Evolutionary conservation across 2,888 invertebrate genomes (phyloP), one percentile per base, ranked within the genome.

Genomic region (Drosophila anomelani): DNA sequence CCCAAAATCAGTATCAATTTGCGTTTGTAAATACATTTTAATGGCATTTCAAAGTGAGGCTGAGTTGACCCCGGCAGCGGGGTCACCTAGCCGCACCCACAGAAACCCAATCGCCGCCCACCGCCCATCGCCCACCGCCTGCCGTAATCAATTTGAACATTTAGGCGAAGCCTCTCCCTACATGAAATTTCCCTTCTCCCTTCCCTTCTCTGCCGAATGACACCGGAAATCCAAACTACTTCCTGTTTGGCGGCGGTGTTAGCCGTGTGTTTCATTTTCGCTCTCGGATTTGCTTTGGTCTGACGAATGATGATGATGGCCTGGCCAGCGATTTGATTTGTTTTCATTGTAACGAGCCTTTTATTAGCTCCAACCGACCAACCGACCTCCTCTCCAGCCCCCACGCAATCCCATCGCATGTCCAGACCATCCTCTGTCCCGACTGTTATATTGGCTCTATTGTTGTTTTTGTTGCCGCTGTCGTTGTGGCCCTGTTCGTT

Each of bases 181-280:
- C 36, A 26, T 26, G 26, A 4, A 4, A 26, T 29, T n/a, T 39
- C 39, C 39, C 39, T 39, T 7, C 7, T 38, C 15, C 38, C 0
- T 6, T 3, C 17, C 1, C 12, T 20, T 13, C 20, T 3, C 12
- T 13, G 1, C 20, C 70, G 70, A 74, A 80, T 87, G 89, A 87
- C 89, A 86, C 88, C 82, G 89, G 89, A 89, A 86, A 88, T 89
- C 85, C 80, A 88, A 89, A 89, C 88, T 88, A 89, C 86, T 89
- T 89, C 88, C 89, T 88, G 83, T 85, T 89, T 77, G 58, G 58
- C 63, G 43, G 53, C 47, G 17, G 47, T 29, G 82, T 83, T 83
- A 85, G 83, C 57, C 74, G 79, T 74, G 77, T 80, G 77, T 80
- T 86, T 88, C 84, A 80, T 84, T 88, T 85, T 79, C 77, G 75